Conservation (phyloP, 2,888 invertebrate genomes). For the Dryococelus australis region DNA sequence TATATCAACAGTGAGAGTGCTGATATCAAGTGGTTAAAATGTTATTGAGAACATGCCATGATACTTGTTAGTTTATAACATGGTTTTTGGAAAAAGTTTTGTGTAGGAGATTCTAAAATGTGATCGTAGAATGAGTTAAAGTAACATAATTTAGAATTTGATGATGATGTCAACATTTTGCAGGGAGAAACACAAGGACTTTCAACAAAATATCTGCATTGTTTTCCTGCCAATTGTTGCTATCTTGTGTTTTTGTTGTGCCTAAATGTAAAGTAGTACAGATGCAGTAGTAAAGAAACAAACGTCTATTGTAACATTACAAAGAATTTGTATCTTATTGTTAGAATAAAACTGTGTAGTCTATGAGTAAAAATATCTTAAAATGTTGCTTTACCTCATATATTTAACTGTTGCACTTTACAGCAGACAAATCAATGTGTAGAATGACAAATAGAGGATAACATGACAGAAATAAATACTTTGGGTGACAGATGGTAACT, state of each 20-base stretch:
- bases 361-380: constrained; percentile 16
- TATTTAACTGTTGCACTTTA: constrained; percentile 10
- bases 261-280: constrained; percentile 16
- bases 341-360: constrained; percentile 16
- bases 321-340: constrained; percentile 9
- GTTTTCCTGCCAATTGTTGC: constrained; percentile 1
- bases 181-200: constrained; percentile 9
- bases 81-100: background rate
- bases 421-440: constrained; percentile 16
- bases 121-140: constrained; percentile 1
- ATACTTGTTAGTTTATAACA: background rate
- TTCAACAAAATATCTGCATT: background rate
- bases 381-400: constrained; percentile 16
- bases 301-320: background rate
- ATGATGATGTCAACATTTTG: background rate
- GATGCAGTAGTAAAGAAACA: background rate
- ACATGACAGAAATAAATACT: constrained; percentile 11
- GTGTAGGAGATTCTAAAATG: background rate
- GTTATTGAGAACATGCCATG: background rate
- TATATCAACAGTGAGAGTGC: constrained; percentile 7
- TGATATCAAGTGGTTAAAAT: background rate
- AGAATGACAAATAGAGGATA: constrained; percentile 16
- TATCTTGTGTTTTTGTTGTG: constrained; percentile 9
- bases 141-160: constrained; percentile 16
- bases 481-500: background rate